Base-by-base conservation (phyloP, 2,888 invertebrate genomes). In the Hoplodrina ambigua region DNA sequence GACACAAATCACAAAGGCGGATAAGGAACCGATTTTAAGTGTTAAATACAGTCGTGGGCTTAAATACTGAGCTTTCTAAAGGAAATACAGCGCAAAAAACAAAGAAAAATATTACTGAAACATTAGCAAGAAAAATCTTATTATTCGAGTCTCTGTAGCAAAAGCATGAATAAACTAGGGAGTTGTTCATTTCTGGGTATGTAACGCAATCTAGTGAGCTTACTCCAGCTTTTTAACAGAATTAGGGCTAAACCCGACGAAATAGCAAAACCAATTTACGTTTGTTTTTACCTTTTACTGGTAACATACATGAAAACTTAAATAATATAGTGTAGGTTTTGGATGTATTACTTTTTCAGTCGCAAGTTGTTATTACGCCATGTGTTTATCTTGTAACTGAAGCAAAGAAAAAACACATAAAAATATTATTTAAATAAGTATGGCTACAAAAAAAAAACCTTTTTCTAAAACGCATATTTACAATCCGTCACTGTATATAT, bases 1-100 rank as follows among this genome's bases (percentile, higher is more conserved):
- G 11, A 49, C 25, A 52, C 20, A 53, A 62, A 64, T 76, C 58
- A 72, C 54, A 71, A 71, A 69, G 55, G 17, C 54, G 37, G 57
- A 58, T 54, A 54, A 44, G n/a, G 10, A 25, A 54, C 44, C 33
- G n/a, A 8, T 52, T 37, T 44, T 54, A 41, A 58, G 57, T 55
- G 50, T 37, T 15, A 20, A 55, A 62, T 41, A 25, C 19, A 60
- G 15, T 33, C 59, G 11, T n/a, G 13, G 25, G 33, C 44, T 44
- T 55, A 30, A 74, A 62, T 30, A 50, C 46, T 33, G 20, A 59
- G 37, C 11, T 20, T 65, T 59, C 37, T 10, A 53, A 53, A 41
- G 33, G 5, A 53, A 52, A 44, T 6, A 20, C 4, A 19, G 37
- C 17, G 44, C 4, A 33, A 33, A 55, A 54, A 52, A 69, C 17